phyloP scores from a whole-genome alignment of 2,113 vertebrate genomes.

The Gopherus evgoodei region DNA sequence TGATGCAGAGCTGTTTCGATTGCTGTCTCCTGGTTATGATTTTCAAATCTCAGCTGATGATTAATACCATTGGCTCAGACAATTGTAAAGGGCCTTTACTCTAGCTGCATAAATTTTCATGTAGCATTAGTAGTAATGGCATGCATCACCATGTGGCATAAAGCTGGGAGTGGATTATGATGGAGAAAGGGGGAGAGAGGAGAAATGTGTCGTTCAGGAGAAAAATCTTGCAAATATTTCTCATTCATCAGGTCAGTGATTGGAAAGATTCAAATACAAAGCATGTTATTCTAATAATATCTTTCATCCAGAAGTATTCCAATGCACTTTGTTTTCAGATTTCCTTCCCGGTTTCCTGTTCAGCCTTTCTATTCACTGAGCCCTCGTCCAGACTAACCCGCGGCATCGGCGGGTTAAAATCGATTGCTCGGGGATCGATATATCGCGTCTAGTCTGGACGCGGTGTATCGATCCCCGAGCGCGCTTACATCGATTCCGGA shows the following conservation, averaged over 20 bases:
- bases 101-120: constrained; percentile 34
- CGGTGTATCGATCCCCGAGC: too few species aligned
- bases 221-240: fast-evolving
- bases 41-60: constrained; percentile 66
- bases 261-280: background rate
- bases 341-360: background rate
- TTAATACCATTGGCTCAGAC: constrained; percentile 66
- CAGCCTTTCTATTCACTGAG: fast-evolving
- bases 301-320: background rate
- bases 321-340: background rate
- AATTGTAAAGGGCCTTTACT: constrained; percentile 14
- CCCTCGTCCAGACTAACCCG: too few species aligned
- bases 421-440: too few species aligned
- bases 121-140: constrained; percentile 25
- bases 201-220: background rate
- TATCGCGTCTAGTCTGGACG: too few species aligned
- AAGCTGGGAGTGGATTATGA: background rate
- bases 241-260: background rate
- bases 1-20: constrained; percentile 60
- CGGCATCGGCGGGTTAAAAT: too few species aligned
- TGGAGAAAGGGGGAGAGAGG: background rate
- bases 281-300: background rate
- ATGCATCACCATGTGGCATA: background rate
- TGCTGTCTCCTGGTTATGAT: constrained; percentile 72
- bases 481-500: too few species aligned